These are phyloP conservation scores for Onchidella celtica DNA, from an alignment of 2,888 invertebrate species.

Conservation along the genomic window DNA sequence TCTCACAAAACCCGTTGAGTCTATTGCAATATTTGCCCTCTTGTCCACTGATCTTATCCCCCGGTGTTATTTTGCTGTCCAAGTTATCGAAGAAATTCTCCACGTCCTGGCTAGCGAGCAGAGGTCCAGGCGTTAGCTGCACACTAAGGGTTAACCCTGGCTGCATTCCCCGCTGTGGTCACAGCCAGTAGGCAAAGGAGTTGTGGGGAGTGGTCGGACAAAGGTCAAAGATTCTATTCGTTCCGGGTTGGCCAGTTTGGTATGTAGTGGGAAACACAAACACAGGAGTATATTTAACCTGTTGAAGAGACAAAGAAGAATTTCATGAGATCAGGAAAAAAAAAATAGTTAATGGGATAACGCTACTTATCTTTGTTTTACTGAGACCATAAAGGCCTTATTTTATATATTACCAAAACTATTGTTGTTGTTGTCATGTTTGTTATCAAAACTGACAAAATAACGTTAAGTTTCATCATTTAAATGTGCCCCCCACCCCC, in stretches of 20 bases:
- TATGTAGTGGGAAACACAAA: too few species aligned
- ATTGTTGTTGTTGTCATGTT: too few species aligned
- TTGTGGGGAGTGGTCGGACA: not conserved
- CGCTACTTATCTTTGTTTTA: too few species aligned
- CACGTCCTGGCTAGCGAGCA: conserved; percentile 73
- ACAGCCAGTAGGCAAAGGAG: not conserved
- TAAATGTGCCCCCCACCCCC: too few species aligned
- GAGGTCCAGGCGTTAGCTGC: conserved; percentile 54
- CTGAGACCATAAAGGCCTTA: too few species aligned
- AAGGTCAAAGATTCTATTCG: not conserved
- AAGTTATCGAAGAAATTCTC: conserved; percentile 71
- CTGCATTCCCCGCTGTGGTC: conserved; percentile 32
- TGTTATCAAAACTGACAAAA: too few species aligned
- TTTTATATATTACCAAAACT: too few species aligned
- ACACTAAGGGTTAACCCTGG: conserved; percentile 5
- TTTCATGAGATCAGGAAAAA: too few species aligned
- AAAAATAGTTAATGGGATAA: too few species aligned
- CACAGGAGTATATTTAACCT: too few species aligned
- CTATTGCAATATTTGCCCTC: not conserved
- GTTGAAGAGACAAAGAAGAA: too few species aligned
- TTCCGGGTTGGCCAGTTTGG: not conserved
- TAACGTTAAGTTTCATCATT: too few species aligned
- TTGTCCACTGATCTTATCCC: not conserved
- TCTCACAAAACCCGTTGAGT: not conserved
- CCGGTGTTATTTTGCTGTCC: conserved; percentile 48